A percentile compares a stretch with the other conserved stretches of the same genome.
Evolutionary conservation across 2,888 invertebrate species (phyloP).

Genomic region (Caenorhabditis drosophilae): DNA sequence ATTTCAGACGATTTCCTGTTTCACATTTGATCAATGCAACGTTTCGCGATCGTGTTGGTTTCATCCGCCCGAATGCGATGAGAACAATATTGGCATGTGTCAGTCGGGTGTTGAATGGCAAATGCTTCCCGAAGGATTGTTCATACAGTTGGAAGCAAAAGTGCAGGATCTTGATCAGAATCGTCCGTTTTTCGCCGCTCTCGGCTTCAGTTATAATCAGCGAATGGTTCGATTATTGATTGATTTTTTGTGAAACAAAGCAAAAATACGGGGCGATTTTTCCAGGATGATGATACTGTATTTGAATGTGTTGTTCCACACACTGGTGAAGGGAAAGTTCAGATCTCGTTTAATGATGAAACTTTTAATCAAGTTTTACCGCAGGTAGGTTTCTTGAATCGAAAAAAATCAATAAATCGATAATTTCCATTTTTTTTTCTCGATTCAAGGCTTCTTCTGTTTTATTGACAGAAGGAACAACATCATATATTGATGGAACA

Average conservation of each 20-base stretch:
- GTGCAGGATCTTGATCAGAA: conserved; percentile 45
- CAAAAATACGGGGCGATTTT: neutral
- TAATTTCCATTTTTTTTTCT: neutral
- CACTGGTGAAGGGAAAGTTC: conserved; percentile 40
- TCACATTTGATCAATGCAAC: conserved; percentile 47
- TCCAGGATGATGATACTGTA: conserved; percentile 56
- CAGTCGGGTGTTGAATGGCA: conserved; percentile 54
- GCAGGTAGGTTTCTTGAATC: conserved; percentile 37
- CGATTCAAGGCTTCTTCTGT: conserved; percentile 39
- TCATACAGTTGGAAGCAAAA: conserved; percentile 40
- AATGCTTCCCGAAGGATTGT: conserved; percentile 46
- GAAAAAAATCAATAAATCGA: conserved; percentile 1
- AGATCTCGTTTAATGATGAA: conserved; percentile 56
- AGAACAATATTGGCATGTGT: conserved; percentile 21
- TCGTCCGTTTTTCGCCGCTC: conserved; percentile 46
- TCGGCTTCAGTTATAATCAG: conserved; percentile 55
- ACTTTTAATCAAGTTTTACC: conserved; percentile 51
- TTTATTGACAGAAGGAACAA: conserved; percentile 31
- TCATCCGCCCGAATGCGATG: conserved; percentile 48
- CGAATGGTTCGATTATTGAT: conserved; percentile 41
- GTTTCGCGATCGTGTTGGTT: conserved; percentile 52
- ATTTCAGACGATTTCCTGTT: conserved; percentile 14
- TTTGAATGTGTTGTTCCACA: conserved; percentile 51
- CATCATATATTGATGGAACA: conserved; percentile 44
- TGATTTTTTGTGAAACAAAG: neutral